Evolutionary conservation across 2,113 vertebrate genomes (phyloP), one percentile per base, ranked within the genome.

Genomic region (Prunella himalayana): DNA sequence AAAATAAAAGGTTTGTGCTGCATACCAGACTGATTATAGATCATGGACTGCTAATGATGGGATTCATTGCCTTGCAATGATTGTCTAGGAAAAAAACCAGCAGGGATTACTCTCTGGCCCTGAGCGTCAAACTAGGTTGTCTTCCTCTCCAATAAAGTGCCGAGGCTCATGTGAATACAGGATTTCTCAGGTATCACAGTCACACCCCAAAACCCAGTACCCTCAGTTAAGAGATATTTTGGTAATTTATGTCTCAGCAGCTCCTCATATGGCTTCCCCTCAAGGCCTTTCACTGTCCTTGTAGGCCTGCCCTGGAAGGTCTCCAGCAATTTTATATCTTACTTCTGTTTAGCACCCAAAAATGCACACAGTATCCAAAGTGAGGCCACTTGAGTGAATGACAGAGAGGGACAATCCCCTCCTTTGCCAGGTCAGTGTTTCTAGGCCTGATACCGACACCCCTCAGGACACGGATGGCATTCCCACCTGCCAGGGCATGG

Each of bases 141-240:
- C 27, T 35, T 69, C 13, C 24, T 70, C 61, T 30, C 45, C 33
- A n/a, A 6, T 53, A 5, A 56, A 33, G 11, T 35, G 17, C 11
- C 28, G 11, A 35, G 33, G 11, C 8, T 49, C 20, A 54, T 2
- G 28, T 11, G 14, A 83, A 77, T 5, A 69, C 13, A 69, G 13
- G 45, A 90, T 49, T 89, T 89, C 73, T 49, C 12, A 89, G 42
- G 37, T 30, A 59, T 9, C 18, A 41, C 33, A 56, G 19, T 49
- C 27, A 47, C 1, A 0, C 2, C 6, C 27, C 3, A 0, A 70
- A 90, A 51, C 2, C 1, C 28, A 50, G 18, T 16, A 44, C 9
- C 3, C 41, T 60, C 44, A 47, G 25, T 20, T 75, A 39, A 63
- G 20, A 91, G 13, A 9, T 2, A 14, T 31, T 85, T 57, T 45